Evolutionary conservation across 2,113 vertebrate genomes (phyloP), one percentile per base, ranked within the genome.

Genomic region (Coreoperca whiteheadi): DNA sequence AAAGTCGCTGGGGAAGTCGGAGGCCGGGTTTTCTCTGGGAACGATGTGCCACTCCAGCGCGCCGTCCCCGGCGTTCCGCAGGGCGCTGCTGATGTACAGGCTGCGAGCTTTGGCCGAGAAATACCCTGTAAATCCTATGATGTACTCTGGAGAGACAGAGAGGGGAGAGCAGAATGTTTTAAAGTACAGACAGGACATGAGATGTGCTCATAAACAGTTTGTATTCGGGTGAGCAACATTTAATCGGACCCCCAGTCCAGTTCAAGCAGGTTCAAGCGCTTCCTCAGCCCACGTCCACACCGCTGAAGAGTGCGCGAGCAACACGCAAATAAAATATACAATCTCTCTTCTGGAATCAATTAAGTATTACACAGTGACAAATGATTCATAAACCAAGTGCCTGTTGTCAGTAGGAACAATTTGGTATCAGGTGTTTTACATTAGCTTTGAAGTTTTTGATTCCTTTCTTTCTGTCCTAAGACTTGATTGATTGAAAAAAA

Each of bases 1-100:
- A 74, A 99, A 99, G 92, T 99, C 98, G 4, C 98, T 99, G 4
- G 98, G 98, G 67, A 97, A 99, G 94, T 99, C 97, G 1, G 97
- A 98, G 79, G 98, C 98, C 0, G 98, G 97, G 92, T 99, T 99
- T 92, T 98, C 96, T 67, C 98, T 95, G 63, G 96, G 97, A 77
- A 99, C 94, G 53, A 99, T 97, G 93, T 95, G 97, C 98, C 98
- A 99, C 79, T 97, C 97, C 88, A 96, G 94, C 0, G 94, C 91
- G n/a, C 93, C 94, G 7, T 95, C 94, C 20, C 94, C 94, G 1
- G 95, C 89, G 71, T 94, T 97, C 85, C 96, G 95, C 89, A 99
- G 92, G 7, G 98, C 98, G 34, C 97, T 98, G 84, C 96, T 97
- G 93, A 99, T 98, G 93, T 99, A 99, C 39, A 97, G 97, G 88